Evolutionary conservation across 2,888 invertebrate species (phyloP).

Genomic region (Platerodrilus igneus): DNA sequence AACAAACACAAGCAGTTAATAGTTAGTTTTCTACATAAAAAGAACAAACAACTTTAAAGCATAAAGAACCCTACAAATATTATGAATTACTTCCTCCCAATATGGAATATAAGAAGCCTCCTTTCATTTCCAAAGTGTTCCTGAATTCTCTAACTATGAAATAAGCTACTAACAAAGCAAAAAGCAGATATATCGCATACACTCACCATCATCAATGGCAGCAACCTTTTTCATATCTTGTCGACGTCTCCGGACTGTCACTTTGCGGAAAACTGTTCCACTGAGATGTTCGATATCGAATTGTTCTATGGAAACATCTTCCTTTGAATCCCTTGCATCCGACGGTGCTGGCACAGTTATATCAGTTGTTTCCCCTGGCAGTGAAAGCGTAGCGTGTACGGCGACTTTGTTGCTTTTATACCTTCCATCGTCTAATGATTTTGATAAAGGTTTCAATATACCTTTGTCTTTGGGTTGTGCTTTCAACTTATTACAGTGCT

Average conservation of each 20-base stretch:
- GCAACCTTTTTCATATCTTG: constrained; percentile 46
- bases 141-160: no score
- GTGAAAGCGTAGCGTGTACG: constrained; percentile 11
- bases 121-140: no score
- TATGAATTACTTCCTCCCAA: no score
- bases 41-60: no score
- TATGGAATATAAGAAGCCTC: no score
- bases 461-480: constrained; percentile 15
- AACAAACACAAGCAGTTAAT: no score
- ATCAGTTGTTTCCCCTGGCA: constrained; percentile 14
- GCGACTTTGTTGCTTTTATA: constrained; percentile 5
- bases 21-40: no score
- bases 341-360: constrained; percentile 11
- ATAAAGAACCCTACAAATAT: no score
- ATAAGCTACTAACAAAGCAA: no score
- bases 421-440: constrained; percentile 14
- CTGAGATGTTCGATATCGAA: constrained; percentile 55
- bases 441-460: constrained; percentile 17
- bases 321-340: constrained; percentile 9
- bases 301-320: constrained; percentile 14
- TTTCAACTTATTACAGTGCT: constrained; percentile 8
- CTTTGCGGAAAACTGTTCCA: constrained; percentile 61
- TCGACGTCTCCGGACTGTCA: constrained; percentile 58
- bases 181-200: no score
- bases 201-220: constrained; percentile 46